phyloP scores from a whole-genome alignment of 2,797 vertebrate genomes.

The Mormyrops attenuatus region DNA sequence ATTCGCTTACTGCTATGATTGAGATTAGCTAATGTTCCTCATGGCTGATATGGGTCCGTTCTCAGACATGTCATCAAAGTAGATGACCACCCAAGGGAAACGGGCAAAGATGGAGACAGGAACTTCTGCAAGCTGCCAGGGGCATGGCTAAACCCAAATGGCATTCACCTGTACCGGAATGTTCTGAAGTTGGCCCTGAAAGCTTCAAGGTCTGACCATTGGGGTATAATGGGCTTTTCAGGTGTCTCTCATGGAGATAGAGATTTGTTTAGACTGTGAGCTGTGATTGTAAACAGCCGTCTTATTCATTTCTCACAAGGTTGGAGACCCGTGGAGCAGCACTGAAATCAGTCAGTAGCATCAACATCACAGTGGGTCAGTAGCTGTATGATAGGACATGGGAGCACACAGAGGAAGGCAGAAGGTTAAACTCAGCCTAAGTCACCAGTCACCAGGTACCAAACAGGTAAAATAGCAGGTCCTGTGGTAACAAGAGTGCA shows the following conservation, averaged over 20 bases:
- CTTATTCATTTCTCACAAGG: not conserved
- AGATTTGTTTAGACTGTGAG: not conserved
- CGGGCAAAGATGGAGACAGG: not conserved
- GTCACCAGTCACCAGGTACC: not conserved
- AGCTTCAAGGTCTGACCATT: not conserved
- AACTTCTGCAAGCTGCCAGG: not conserved
- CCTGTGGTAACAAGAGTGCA: not conserved
- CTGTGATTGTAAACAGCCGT: not conserved
- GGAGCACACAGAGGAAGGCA: not conserved
- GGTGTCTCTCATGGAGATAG: not conserved
- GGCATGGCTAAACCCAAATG: not conserved
- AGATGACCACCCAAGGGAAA: not conserved
- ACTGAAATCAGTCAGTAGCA: not conserved
- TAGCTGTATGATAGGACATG: not conserved
- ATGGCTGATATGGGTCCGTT: not conserved
- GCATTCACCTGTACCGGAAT: not conserved
- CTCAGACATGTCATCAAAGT: not conserved
- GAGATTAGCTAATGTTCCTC: not conserved
- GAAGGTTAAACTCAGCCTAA: not conserved
- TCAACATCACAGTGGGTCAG: not conserved
- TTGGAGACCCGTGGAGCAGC: not conserved
- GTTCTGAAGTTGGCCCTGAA: not conserved
- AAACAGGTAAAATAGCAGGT: not conserved
- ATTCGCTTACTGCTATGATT: not conserved
- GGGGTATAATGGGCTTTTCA: not conserved